Base-by-base conservation (phyloP, 1,140 invertebrate species). In the Drosophila dunni region DNA sequence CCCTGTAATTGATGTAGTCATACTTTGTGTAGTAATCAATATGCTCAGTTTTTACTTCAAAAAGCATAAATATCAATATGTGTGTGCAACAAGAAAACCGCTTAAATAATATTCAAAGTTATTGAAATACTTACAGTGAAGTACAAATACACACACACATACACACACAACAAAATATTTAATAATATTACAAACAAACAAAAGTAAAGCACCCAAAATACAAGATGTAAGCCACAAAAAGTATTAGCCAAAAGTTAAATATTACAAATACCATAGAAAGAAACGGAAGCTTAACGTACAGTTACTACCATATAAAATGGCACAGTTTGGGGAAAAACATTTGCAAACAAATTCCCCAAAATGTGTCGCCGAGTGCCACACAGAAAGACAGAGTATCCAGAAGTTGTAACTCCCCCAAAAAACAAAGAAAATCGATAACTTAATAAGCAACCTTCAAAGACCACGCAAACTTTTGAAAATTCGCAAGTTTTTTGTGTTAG, bases 371-470 rank as follows among this genome's bases (percentile, higher is more conserved):
- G 33, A 46, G 46, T 63, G 51, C 50, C 50, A 66, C 53, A 57
- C 51, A 57, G 15, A 38, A 24, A 66, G 42, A 57, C 51, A 57
- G 24, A 38, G 40, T 38, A 57, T 68, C 56, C 56, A 60, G 53
- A 67, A 38, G 65, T 66, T 57, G 53, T 48, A 66, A 24, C 24
- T 53, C 33, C 63, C 62, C 66, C 58, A 45, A 66, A 29, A 29
- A 29, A 29, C 3, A 29, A 29, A 29, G 24, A 29, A 29, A 80
- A 75, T 66, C 64, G 75, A 70, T 81, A 75, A 84, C 74, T 34
- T 63, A 88, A 83, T 83, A 88, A 88, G 80, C 63, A 67, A 89
- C 81, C 81, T 84, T 85, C 81, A 79, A 78, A 62, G 66, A 63
- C 72, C 73, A 77, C 67, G 66, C 56, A 76, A 70, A 70, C 34